phyloP scores from a whole-genome alignment of 1,140 invertebrate genomes.

The Wiebesia pumilae region DNA sequence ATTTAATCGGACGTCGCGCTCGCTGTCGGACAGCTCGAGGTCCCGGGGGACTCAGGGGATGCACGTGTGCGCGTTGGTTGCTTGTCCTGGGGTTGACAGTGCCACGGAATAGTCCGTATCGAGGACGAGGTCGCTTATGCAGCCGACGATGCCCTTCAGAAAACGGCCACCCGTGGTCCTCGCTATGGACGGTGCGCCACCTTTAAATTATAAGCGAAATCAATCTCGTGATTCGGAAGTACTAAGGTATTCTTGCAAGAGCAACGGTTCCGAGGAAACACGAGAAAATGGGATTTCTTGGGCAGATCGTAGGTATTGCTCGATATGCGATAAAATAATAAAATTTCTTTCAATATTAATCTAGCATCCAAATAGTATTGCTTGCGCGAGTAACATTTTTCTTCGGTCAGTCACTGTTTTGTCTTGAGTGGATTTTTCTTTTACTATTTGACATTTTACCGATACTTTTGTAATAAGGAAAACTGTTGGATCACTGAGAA shows the following conservation, averaged over 20 bases:
- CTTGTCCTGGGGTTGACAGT: constrained; percentile 77
- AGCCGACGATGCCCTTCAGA: constrained; percentile 84
- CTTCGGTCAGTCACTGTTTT: too few relatives aligned
- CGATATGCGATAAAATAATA: too few relatives aligned
- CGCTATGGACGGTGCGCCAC: constrained; percentile 84
- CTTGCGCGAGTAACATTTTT: too few relatives aligned
- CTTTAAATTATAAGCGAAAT: constrained; percentile 66
- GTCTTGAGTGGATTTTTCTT: too few relatives aligned
- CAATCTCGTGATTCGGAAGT: not conserved
- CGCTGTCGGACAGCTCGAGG: not conserved
- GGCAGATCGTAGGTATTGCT: too few relatives aligned
- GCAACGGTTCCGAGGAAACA: too few relatives aligned
- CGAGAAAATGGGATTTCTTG: too few relatives aligned
- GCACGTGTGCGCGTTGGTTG: constrained; percentile 75
- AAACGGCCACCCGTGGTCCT: constrained; percentile 82
- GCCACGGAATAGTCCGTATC: constrained; percentile 85
- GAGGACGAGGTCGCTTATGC: constrained; percentile 86
- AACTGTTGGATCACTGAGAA: too few relatives aligned
- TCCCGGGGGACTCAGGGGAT: constrained; percentile 68
- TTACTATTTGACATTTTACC: too few relatives aligned
- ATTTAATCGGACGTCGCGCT: not conserved
- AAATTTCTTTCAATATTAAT: too few relatives aligned
- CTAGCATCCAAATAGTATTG: too few relatives aligned
- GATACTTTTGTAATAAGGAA: too few relatives aligned
- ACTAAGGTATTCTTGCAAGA: not conserved